Evolutionary conservation across 2,113 vertebrate genomes (phyloP).

Genomic region (Saguinus imperator): DNA sequence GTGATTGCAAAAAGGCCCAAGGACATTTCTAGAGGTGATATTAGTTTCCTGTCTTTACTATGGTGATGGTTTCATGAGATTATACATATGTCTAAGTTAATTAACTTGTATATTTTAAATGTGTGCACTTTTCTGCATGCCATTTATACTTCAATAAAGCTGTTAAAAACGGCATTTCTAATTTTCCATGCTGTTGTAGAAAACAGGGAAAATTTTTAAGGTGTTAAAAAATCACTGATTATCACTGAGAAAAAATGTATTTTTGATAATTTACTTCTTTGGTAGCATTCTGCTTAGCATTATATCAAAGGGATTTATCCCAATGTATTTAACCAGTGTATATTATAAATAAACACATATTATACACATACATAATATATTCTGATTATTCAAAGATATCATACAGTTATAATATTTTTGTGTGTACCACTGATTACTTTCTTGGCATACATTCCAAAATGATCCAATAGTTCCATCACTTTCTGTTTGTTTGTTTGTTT

Average conservation of each 20-base stretch:
- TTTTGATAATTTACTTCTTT: not conserved
- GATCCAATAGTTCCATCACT: not conserved
- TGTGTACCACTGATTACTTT: not conserved
- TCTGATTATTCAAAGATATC: not conserved
- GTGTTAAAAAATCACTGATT: not conserved
- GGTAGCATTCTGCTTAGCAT: not conserved
- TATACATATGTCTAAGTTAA: not conserved
- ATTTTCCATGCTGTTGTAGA: not conserved
- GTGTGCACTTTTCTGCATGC: not conserved
- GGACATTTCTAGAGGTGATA: not conserved
- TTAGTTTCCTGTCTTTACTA: not conserved
- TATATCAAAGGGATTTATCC: not conserved
- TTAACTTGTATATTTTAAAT: not conserved
- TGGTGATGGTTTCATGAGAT: not conserved
- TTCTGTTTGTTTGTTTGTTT: no score
- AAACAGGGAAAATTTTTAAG: not conserved
- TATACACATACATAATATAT: fast-evolving
- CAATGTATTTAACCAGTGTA: not conserved
- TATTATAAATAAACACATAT: not conserved
- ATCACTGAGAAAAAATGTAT: not conserved
- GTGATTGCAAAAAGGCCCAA: not conserved
- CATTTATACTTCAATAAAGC: not conserved
- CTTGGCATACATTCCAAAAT: not conserved
- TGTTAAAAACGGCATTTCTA: not conserved
- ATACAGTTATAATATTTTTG: not conserved